Conservation (phyloP, 2,888 invertebrate genomes). For the Dichetophora obliterata region DNA sequence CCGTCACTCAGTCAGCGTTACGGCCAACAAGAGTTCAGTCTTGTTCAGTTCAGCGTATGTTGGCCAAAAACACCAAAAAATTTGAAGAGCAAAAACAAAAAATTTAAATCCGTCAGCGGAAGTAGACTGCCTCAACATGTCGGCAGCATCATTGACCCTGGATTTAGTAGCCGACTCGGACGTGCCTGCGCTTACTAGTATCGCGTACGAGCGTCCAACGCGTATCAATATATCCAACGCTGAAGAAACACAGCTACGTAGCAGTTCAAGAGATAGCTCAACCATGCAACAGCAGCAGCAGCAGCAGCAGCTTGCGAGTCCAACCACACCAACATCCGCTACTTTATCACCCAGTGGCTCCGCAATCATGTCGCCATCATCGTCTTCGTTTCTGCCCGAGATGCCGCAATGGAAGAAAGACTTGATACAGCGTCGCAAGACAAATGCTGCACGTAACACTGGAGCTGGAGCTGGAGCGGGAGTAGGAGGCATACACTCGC, state of each 20-base stretch:
- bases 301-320: conserved; percentile 18
- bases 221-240: neutral
- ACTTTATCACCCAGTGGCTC: conserved; percentile 24
- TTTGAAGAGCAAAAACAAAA: neutral
- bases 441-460: conserved; percentile 65
- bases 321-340: conserved; percentile 36
- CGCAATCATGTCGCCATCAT: conserved; percentile 18
- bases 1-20: conserved; percentile 22
- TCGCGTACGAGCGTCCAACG: conserved; percentile 6
- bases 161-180: conserved; percentile 18
- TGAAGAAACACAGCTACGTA: neutral
- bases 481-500: neutral
- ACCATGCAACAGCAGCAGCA: conserved; percentile 23
- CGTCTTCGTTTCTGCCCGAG: conserved; percentile 60
- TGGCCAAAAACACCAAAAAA: neutral
- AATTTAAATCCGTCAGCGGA: neutral
- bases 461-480: neutral
- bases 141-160: conserved; percentile 33
- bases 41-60: neutral
- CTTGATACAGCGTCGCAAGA: conserved; percentile 79
- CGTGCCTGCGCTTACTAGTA: neutral
- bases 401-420: conserved; percentile 89
- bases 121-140: neutral
- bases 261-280: conserved; percentile 16
- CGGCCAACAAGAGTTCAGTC: conserved; percentile 22